Conservation (phyloP, 2,797 vertebrate genomes). For the Etheostoma nigrum region DNA sequence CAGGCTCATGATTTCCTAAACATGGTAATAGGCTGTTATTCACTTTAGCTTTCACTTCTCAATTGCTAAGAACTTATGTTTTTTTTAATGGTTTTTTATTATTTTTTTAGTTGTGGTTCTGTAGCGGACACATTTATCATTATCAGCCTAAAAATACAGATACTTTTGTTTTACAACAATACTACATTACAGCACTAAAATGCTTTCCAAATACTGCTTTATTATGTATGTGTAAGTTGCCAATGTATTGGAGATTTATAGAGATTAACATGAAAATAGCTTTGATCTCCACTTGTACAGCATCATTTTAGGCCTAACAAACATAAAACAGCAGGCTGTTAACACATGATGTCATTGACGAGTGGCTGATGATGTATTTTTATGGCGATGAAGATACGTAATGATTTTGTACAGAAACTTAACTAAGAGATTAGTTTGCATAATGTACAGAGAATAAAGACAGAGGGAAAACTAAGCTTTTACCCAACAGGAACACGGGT, state of each 20-base stretch:
- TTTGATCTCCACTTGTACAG: background rate
- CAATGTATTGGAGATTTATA: background rate
- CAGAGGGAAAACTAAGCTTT: background rate
- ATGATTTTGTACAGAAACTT: background rate
- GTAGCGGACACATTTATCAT: background rate
- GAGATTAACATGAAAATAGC: background rate
- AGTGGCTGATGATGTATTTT: background rate
- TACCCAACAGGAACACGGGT: background rate
- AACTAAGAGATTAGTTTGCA: background rate
- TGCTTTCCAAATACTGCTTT: background rate
- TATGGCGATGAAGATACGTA: background rate
- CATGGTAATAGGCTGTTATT: background rate
- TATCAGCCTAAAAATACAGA: background rate
- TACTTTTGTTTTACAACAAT: background rate
- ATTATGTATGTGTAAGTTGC: background rate
- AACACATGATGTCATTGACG: background rate
- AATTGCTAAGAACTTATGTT: background rate
- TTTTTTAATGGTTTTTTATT: too few relatives aligned
- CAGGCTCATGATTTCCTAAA: background rate
- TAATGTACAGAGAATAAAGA: background rate
- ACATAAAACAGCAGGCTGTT: background rate
- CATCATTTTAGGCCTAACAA: background rate
- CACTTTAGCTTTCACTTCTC: conserved; percentile 37
- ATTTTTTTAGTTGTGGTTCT: background rate
- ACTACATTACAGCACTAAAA: background rate